Conservation (phyloP, 53 echinoderm and acorn worm species). For the Paracentrotus lividus region DNA sequence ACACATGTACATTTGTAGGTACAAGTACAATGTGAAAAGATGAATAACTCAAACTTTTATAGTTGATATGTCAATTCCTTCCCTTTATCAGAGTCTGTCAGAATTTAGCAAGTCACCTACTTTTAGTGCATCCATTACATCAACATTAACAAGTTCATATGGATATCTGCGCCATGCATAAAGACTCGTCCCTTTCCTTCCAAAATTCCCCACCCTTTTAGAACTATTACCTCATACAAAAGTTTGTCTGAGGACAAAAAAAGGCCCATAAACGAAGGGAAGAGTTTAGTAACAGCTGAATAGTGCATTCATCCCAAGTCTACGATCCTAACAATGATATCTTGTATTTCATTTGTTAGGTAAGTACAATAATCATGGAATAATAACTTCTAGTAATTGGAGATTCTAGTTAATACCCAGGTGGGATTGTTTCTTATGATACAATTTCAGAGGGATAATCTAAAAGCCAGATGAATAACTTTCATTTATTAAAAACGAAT, state of each 20-base stretch:
- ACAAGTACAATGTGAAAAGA: too few relatives aligned
- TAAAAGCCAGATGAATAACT: background rate
- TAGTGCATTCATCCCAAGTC: background rate
- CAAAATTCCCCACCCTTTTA: background rate
- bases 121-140: too few relatives aligned
- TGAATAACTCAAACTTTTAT: too few relatives aligned
- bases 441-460: background rate
- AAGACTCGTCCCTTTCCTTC: slow-evolving; percentile 30
- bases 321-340: background rate
- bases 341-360: too few relatives aligned
- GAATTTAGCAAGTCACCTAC: too few relatives aligned
- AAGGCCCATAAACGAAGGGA: background rate
- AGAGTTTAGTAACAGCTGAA: background rate
- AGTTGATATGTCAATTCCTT: too few relatives aligned
- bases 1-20: too few relatives aligned
- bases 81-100: too few relatives aligned
- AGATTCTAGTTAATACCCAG: background rate
- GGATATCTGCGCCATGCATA: slow-evolving; percentile 3
- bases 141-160: background rate
- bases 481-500: too few relatives aligned
- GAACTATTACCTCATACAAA: background rate
- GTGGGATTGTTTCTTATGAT: background rate
- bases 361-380: background rate
- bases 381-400: background rate
- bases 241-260: background rate